Percentiles rank a stretch among this genome's conserved stretches.
phyloP scores from a whole-genome alignment of 2,113 vertebrate species.

The Acrocephalus arundinaceus region DNA sequence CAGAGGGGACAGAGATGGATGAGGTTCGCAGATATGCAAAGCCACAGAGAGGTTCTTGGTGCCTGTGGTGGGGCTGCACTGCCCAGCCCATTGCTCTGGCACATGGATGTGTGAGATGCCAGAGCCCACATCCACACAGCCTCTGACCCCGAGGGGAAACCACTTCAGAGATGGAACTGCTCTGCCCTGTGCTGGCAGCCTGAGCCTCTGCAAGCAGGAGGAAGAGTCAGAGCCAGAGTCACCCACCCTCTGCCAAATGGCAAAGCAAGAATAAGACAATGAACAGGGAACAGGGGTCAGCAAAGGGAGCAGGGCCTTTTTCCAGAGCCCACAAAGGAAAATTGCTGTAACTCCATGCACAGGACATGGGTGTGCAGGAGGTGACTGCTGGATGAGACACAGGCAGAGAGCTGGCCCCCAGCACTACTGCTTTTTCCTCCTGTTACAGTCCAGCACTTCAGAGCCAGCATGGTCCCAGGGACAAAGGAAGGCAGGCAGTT shows the following conservation, averaged over 20 bases:
- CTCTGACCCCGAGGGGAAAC: neutral
- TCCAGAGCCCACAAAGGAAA: neutral
- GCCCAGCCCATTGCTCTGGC: neutral
- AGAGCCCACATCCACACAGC: neutral
- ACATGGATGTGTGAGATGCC: neutral
- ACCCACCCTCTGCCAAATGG: neutral
- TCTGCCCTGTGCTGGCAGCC: accelerated
- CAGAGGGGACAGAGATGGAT: neutral
- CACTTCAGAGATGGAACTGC: neutral
- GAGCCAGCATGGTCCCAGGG: neutral
- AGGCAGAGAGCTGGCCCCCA: neutral
- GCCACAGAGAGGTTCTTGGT: neutral
- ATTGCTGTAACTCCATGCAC: accelerated
- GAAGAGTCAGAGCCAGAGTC: neutral
- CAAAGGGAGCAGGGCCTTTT: neutral
- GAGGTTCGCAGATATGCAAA: neutral
- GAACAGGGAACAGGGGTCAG: neutral
- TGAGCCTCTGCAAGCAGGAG: neutral
- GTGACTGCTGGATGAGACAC: neutral
- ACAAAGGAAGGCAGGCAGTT: neutral
- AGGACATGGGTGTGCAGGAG: accelerated
- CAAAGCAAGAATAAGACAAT: neutral
- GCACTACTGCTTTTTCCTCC: neutral
- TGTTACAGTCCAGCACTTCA: neutral
- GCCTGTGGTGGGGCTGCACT: neutral